Evolutionary conservation across 1,140 invertebrate genomes (phyloP), one percentile per base, ranked within the genome.

Genomic region (Ctenoplectra terminalis): DNA sequence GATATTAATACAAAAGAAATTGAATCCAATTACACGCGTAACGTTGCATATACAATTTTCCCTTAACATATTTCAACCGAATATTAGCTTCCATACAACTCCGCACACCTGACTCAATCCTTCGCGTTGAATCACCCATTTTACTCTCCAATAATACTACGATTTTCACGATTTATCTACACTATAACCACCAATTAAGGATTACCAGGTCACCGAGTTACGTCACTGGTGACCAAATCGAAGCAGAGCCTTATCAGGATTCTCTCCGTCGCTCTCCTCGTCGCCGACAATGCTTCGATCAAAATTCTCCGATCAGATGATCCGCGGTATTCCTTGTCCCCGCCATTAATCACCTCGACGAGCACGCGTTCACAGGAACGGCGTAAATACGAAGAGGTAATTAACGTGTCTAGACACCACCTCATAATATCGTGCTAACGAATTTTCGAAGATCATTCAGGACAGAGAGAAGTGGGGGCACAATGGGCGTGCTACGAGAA

Each of bases 331-430:
- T 46, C 50, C 34, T 58, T 17, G 37, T 50, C n/a, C 46, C 26
- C 0, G 20, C 48, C 37, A 58, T 69, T 70, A 77, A 77, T 77
- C 63, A 48, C 37, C 40, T 26, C 26, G 52, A 31, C 63, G 37
- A 48, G 17, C n/a, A n/a, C n/a, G 63, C 43, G 58, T 4, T 46
- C 63, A 26, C 46, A 34, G 63, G 3, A 46, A 43, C 34, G 26
- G 40, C 29, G 52, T 48, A 70, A 70, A 69, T 70, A 70, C 37
- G 64, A 70, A 26, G 29, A 58, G 63, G 50, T 70, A 77, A 77
- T 77, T 77, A 77, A 58, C 75, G 75, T 37, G 75, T 77, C 75
- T 77, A 77, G 75, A 77, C 75, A 70, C 63, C 48, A 40, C 40
- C 64, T 70, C 48, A 46, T 58, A 58, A 77, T 54, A 67, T 69